Base-by-base conservation (phyloP, 2,113 vertebrate species). In the Pontoporia blainvillei region DNA sequence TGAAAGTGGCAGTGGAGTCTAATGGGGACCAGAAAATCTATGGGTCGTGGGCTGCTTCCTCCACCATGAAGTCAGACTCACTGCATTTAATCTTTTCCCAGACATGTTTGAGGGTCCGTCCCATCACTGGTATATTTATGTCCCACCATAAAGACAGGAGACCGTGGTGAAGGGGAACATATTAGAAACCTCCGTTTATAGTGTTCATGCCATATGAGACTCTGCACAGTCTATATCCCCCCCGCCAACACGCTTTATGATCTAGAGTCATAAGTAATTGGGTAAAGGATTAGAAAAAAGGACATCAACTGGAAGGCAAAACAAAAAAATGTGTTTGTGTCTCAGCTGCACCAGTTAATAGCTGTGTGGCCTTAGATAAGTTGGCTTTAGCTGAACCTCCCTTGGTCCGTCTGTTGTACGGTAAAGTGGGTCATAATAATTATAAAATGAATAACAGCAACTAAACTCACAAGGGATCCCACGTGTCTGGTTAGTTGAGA, bases 101-200 rank as follows among this genome's bases (percentile, higher is more conserved):
- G 66, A 44, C 17, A 1, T 25, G 27, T 81, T 46, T 39, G 52
- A 91, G 67, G 93, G 52, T 39, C 79, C 21, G 39, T 39, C 79
- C 25, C 41, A 5, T 62, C 78, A 8, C 41, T 18, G 23, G 15
- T 27, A 9, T 91, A 69, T 94, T 91, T 93, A 78, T 78, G 62
- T 84, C 62, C n/a, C 62, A 39, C 66, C 27, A 86, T 96, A 69
- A 97, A 92, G 91, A 64, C 39, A 34, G 27, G 52, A 89, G 73
- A 21, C 66, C 64, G 12, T 4, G 8, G 69, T 71, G 83, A 86
- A 90, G 61, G 59, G 64, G 87, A 86, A 57, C 57, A 12, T 41
- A 62, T 18, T 36, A 62, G 29, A 72, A 90, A 46, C 62, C 57
- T 88, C 61, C 29, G 46, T 97, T 82, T 52, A 46, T 44, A 34